These are phyloP conservation scores for Borostomias antarcticus DNA, from an alignment of 2,797 vertebrate species.

Conservation along the genomic window DNA sequence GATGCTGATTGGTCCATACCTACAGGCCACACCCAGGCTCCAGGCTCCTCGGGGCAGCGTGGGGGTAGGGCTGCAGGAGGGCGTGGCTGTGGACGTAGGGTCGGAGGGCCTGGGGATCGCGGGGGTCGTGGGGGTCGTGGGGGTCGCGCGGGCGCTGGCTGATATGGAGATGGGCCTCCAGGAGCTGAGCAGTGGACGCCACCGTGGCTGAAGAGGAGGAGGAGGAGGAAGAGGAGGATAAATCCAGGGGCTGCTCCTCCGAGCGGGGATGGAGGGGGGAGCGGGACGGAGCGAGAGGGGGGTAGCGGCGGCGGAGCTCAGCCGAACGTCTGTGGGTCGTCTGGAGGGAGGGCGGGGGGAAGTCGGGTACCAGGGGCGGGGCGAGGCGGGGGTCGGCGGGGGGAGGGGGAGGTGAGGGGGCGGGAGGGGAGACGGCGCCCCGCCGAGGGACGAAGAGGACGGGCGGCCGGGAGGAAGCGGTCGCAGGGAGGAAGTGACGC, in stretches of 20 bases:
- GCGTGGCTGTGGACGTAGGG: conserved; percentile 27
- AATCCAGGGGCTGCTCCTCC: conserved; percentile 20
- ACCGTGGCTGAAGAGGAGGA: conserved; percentile 53
- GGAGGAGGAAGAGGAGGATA: conserved; percentile 10
- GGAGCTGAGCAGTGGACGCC: conserved; percentile 71
- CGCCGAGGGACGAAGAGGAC: conserved; percentile 39
- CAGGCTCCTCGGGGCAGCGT: conserved; percentile 26
- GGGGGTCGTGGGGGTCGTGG: conserved; percentile 24
- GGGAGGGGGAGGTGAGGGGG: conserved; percentile 8
- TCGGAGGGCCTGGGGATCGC: conserved; percentile 18
- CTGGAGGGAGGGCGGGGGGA: not conserved
- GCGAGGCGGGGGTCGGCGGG: conserved; percentile 64
- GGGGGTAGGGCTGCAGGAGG: conserved; percentile 19
- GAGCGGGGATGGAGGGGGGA: conserved; percentile 42
- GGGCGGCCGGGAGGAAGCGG: not conserved
- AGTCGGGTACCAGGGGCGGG: conserved; percentile 6
- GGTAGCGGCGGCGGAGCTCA: not conserved
- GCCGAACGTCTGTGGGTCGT: not conserved
- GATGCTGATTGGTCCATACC: not conserved
- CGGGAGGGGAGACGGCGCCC: not conserved
- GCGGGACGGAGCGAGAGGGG: conserved; percentile 38
- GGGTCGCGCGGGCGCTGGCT: conserved; percentile 36
- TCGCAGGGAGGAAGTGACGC: conserved; percentile 48
- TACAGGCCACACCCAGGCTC: not conserved
- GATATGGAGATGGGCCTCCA: conserved; percentile 73